Percentiles rank a stretch among this genome's conserved stretches.
Evolutionary conservation across 2,888 invertebrate genomes (phyloP).

Genomic region (Physocephala rufipes): DNA sequence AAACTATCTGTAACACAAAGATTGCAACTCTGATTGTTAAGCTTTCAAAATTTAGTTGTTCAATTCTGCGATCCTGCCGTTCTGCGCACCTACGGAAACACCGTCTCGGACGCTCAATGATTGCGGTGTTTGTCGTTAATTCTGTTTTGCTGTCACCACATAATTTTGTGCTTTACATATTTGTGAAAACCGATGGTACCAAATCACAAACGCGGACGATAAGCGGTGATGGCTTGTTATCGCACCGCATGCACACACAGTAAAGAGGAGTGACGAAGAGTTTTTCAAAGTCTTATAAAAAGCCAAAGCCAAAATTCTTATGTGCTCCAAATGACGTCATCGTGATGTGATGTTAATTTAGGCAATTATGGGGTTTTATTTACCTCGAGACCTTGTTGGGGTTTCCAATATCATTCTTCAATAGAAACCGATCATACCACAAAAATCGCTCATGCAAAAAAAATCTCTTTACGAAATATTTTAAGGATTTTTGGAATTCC

Average conservation of each 20-base stretch:
- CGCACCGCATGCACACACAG: background rate
- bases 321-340: too few relatives aligned
- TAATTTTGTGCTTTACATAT: conserved; percentile 27
- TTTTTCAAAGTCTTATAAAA: too few relatives aligned
- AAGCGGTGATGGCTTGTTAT: conserved; percentile 6
- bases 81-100: background rate
- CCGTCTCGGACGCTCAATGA: background rate
- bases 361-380: too few relatives aligned
- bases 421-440: background rate
- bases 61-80: conserved; percentile 14
- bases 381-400: too few relatives aligned
- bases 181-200: conserved; percentile 20
- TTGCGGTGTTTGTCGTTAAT: conserved; percentile 5
- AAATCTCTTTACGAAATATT: background rate
- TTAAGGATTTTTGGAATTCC: too few relatives aligned
- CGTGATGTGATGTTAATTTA: background rate
- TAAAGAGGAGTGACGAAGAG: too few relatives aligned
- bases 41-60: conserved; percentile 54
- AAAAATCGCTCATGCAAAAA: background rate
- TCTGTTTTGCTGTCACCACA: conserved; percentile 27
- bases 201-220: conserved; percentile 35
- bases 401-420: too few relatives aligned
- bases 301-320: too few relatives aligned
- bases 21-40: conserved; percentile 59
- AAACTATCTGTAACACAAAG: conserved; percentile 47